Percentiles rank a stretch among this genome's conserved stretches.
Evolutionary conservation across 2,888 invertebrate species (phyloP).

Genomic region (Trachelus tabidus): DNA sequence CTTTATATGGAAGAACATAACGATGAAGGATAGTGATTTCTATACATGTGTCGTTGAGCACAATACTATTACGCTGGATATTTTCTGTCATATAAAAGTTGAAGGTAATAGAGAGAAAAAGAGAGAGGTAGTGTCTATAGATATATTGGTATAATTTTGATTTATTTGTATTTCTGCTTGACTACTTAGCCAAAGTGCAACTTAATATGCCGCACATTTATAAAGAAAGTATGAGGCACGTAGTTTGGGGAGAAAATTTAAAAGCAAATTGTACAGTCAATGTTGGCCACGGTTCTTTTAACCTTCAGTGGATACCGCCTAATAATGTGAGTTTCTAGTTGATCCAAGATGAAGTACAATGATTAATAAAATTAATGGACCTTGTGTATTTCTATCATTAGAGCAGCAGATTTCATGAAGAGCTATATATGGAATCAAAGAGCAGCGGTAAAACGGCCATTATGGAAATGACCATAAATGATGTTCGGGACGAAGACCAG

Average conservation of each 20-base stretch:
- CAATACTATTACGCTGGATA: conserved; percentile 3
- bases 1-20: conserved; percentile 58
- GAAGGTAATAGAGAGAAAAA: conserved; percentile 22
- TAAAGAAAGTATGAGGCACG: conserved; percentile 37
- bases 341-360: not conserved
- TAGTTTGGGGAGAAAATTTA: conserved; percentile 50
- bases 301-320: not conserved
- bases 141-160: not conserved
- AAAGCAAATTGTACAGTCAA: conserved; percentile 46
- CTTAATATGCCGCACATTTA: conserved; percentile 34
- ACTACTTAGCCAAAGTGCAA: conserved; percentile 21
- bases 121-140: not conserved
- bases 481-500: conserved; percentile 44
- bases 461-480: conserved; percentile 37
- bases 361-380: not conserved
- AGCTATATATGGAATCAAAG: not conserved
- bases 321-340: not conserved
- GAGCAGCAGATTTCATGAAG: conserved; percentile 30
- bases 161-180: not conserved
- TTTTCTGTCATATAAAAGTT: conserved; percentile 26
- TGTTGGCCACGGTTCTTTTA: conserved; percentile 20
- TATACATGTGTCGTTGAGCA: conserved; percentile 32
- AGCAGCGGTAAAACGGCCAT: not conserved
- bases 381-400: conserved; percentile 21
- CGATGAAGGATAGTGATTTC: conserved; percentile 47